A percentile compares a stretch with the other conserved stretches of the same genome.
Evolutionary conservation across 2,888 invertebrate genomes (phyloP).

Genomic region (Apamea sordens): DNA sequence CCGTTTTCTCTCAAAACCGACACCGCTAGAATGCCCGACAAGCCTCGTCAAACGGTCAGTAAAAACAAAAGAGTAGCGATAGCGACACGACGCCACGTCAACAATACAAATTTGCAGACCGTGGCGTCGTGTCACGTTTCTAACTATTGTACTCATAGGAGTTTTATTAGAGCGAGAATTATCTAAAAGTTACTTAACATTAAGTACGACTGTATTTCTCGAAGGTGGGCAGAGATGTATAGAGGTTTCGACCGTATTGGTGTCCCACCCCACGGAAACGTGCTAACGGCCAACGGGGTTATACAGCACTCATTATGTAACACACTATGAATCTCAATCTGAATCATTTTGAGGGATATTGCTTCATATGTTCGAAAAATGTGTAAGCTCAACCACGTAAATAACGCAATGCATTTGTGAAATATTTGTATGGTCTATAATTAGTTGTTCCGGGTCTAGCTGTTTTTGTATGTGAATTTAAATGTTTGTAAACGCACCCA

Average conservation of each 20-base stretch:
- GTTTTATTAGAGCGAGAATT: conserved; percentile 28
- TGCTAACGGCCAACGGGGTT: too few species aligned
- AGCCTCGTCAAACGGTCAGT: background rate
- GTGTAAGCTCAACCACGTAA: too few species aligned
- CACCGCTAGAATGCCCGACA: background rate
- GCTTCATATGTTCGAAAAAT: too few species aligned
- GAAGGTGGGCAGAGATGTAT: background rate
- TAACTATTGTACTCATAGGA: conserved; percentile 7
- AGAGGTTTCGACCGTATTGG: background rate
- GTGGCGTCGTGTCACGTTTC: conserved; percentile 26
- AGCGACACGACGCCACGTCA: background rate
- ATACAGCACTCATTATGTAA: too few species aligned
- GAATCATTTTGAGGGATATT: too few species aligned
- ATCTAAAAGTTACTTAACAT: background rate
- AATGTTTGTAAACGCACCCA: too few species aligned
- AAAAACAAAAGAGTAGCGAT: conserved; percentile 29
- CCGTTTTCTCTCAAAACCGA: background rate
- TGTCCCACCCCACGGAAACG: too few species aligned
- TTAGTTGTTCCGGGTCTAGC: too few species aligned
- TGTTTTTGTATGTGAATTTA: too few species aligned
- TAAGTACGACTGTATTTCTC: background rate
- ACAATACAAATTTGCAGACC: conserved; percentile 32
- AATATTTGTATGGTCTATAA: too few species aligned
- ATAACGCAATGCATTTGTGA: too few species aligned
- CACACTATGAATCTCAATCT: too few species aligned